Evolutionary conservation across 2,888 invertebrate genomes (phyloP).

Genomic region (Terebella lapidaria): DNA sequence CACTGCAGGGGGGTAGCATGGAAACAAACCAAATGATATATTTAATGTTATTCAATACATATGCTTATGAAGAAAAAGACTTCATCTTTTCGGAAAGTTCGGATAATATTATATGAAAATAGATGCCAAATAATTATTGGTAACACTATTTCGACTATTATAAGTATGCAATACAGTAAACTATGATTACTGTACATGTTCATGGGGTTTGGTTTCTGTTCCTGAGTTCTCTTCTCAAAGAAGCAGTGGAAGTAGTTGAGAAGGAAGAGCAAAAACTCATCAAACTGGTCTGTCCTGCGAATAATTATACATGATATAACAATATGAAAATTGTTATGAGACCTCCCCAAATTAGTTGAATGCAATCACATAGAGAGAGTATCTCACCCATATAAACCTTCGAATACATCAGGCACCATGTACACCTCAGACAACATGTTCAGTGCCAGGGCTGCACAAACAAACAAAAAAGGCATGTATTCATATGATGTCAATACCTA

Average conservation of each 20-base stretch:
- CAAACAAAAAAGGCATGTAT: too few relatives aligned
- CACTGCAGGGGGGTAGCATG: conserved; percentile 26
- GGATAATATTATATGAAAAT: not conserved
- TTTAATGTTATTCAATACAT: not conserved
- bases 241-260: conserved; percentile 50
- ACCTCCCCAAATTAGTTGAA: too few relatives aligned
- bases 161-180: too few relatives aligned
- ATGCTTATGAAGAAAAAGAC: not conserved
- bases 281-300: conserved; percentile 32
- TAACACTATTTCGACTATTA: too few relatives aligned
- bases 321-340: too few relatives aligned
- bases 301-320: too few relatives aligned
- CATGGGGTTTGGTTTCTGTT: conserved; percentile 45
- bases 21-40: not conserved
- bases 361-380: not conserved
- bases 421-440: conserved; percentile 17
- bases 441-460: conserved; percentile 13
- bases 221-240: conserved; percentile 46
- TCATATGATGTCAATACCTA: not conserved
- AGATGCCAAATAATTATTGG: too few relatives aligned
- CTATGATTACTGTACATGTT: conserved; percentile 53
- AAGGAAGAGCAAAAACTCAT: conserved; percentile 45
- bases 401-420: conserved; percentile 12
- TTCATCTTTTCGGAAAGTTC: not conserved
- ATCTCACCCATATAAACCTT: conserved; percentile 16